phyloP scores from a whole-genome alignment of 1,140 invertebrate species.

The Vanessa atalanta region DNA sequence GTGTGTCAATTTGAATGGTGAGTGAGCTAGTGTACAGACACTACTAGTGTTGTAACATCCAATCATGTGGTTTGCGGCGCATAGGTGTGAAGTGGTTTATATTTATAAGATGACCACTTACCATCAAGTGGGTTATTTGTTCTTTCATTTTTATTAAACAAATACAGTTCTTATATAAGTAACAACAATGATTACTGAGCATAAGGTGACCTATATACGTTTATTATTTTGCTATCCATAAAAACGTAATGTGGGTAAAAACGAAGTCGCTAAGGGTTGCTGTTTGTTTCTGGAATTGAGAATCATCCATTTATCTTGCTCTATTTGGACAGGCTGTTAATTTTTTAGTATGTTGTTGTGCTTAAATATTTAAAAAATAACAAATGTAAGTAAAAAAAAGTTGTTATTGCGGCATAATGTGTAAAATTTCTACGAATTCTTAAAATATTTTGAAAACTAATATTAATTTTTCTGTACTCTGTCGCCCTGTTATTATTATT shows the following conservation, averaged over 20 bases:
- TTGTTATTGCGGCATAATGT: neutral
- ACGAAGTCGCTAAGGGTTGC: neutral
- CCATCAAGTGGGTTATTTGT: neutral
- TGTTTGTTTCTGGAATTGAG: neutral
- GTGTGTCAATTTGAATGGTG: too few species aligned
- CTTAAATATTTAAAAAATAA: neutral
- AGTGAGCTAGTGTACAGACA: too few species aligned
- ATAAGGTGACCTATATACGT: neutral
- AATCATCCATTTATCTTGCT: neutral
- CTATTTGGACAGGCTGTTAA: slow-evolving; percentile 6
- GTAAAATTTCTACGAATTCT: too few species aligned
- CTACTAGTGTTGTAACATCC: too few species aligned
- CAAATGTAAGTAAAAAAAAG: neutral
- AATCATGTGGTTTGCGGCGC: too few species aligned
- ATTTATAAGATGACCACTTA: neutral
- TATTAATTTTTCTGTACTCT: too few species aligned
- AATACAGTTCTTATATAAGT: too few species aligned
- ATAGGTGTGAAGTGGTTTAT: too few species aligned
- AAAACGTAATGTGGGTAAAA: slow-evolving; percentile 7
- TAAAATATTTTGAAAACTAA: too few species aligned
- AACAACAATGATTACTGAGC: neutral
- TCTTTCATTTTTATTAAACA: too few species aligned
- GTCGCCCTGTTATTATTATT: too few species aligned
- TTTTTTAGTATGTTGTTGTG: slow-evolving; percentile 1
- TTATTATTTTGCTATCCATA: neutral